Percentiles rank a stretch among this genome's conserved stretches.
phyloP scores from a whole-genome alignment of 1,140 invertebrate species.

The Drosophila funebris region DNA sequence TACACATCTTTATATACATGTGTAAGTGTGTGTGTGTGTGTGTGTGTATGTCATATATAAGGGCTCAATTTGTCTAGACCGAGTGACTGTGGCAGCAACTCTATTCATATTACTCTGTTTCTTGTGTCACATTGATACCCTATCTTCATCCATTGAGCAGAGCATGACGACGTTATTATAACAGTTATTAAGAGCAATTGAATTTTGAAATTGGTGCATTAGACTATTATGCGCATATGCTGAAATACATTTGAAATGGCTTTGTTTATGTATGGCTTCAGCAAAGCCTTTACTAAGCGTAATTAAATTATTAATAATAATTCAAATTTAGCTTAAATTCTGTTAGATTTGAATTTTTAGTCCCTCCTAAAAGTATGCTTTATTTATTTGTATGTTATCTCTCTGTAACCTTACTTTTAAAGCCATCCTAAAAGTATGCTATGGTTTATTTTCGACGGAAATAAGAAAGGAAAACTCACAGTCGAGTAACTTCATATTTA shows the following conservation, averaged over 20 bases:
- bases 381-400: neutral
- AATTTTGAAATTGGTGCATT: conserved; percentile 23
- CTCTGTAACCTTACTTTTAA: neutral
- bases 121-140: conserved; percentile 20
- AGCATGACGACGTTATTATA: conserved; percentile 19
- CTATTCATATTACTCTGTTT: conserved; percentile 12
- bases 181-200: conserved; percentile 36
- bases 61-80: conserved; percentile 71
- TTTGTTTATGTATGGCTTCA: neutral
- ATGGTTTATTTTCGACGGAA: neutral
- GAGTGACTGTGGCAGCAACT: conserved; percentile 34
- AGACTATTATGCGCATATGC: conserved; percentile 1
- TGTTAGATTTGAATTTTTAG: neutral
- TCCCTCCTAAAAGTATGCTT: neutral
- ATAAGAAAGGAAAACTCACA: neutral
- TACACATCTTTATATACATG: no score
- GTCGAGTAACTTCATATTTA: neutral
- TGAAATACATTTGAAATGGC: neutral
- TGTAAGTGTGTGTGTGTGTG: no score
- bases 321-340: neutral
- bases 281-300: neutral
- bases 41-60: conserved; percentile 43
- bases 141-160: neutral
- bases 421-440: neutral
- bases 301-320: conserved; percentile 7